phyloP scores from a whole-genome alignment of 1,140 invertebrate species.

The Zaprionus camerounensis region DNA sequence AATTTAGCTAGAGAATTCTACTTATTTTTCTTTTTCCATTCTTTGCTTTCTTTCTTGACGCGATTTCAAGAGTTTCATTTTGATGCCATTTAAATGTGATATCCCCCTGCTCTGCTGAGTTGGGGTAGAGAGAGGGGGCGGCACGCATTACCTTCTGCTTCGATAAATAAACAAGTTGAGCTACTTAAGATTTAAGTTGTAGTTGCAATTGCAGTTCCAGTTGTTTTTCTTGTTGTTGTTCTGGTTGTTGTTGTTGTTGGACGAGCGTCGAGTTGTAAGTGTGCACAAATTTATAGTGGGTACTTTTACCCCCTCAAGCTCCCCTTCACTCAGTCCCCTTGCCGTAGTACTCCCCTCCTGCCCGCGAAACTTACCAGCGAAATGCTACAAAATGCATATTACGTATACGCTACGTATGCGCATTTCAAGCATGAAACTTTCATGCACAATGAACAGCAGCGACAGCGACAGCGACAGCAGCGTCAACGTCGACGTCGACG shows the following conservation, averaged over 20 bases:
- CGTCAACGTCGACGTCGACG: background rate
- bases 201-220: slow-evolving; percentile 55
- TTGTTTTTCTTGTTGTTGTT: slow-evolving; percentile 52
- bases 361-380: slow-evolving; percentile 46
- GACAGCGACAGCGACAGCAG: slow-evolving; percentile 19
- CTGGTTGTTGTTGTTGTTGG: slow-evolving; percentile 50
- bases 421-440: slow-evolving; percentile 76
- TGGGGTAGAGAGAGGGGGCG: background rate
- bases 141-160: slow-evolving; percentile 70
- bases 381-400: slow-evolving; percentile 70
- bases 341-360: background rate
- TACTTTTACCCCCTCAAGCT: slow-evolving; percentile 40
- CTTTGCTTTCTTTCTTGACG: background rate
- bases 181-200: slow-evolving; percentile 81
- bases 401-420: slow-evolving; percentile 78
- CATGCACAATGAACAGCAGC: slow-evolving; percentile 59
- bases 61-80: background rate
- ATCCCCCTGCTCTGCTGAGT: background rate
- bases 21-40: background rate
- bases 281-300: slow-evolving; percentile 74
- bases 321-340: background rate
- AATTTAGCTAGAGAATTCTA: background rate
- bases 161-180: slow-evolving; percentile 82
- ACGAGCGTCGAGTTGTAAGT: slow-evolving; percentile 64
- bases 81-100: background rate